A percentile compares a stretch with the other conserved stretches of the same genome.
Evolutionary conservation across 2,113 vertebrate species (phyloP).

Genomic region (Calyptomena viridis): DNA sequence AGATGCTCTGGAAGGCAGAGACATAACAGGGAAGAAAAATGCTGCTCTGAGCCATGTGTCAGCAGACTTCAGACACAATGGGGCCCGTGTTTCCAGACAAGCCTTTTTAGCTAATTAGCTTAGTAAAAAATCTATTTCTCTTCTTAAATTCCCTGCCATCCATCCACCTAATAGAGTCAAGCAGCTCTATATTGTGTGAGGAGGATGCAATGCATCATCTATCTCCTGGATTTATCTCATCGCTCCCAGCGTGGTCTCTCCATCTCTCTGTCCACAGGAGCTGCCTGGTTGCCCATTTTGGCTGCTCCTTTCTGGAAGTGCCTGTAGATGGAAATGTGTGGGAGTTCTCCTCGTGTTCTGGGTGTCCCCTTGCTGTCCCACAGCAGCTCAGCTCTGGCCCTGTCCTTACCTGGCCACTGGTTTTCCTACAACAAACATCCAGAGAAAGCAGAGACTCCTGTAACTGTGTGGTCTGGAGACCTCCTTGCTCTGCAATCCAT

Average conservation of each 20-base stretch:
- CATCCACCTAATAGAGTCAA: conserved; percentile 47
- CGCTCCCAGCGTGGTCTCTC: not conserved
- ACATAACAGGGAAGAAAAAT: conserved; percentile 39
- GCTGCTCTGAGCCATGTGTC: not conserved
- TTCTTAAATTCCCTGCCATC: conserved; percentile 53
- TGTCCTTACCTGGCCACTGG: not conserved
- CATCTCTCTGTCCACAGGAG: not conserved
- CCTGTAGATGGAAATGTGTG: rapidly evolving
- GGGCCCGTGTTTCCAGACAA: conserved; percentile 46
- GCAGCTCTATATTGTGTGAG: conserved; percentile 16
- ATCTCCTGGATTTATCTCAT: not conserved
- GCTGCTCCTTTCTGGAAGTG: not conserved
- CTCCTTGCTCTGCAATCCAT: not conserved
- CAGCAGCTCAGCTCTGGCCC: not conserved
- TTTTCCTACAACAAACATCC: not conserved
- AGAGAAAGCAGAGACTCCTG: not conserved
- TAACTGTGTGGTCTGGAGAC: not conserved
- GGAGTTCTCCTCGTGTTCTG: not conserved
- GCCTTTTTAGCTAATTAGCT: conserved; percentile 63
- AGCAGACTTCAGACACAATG: conserved; percentile 54
- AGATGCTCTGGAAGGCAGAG: conserved; percentile 4
- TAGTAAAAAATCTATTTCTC: conserved; percentile 57
- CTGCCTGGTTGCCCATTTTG: not conserved
- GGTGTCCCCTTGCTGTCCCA: not conserved
- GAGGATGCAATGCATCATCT: conserved; percentile 35